Percentiles rank a stretch among this genome's conserved stretches.
These are phyloP conservation scores for Xiphophorus couchianus DNA, from an alignment of 2,113 vertebrate species.

Conservation along the genomic window DNA sequence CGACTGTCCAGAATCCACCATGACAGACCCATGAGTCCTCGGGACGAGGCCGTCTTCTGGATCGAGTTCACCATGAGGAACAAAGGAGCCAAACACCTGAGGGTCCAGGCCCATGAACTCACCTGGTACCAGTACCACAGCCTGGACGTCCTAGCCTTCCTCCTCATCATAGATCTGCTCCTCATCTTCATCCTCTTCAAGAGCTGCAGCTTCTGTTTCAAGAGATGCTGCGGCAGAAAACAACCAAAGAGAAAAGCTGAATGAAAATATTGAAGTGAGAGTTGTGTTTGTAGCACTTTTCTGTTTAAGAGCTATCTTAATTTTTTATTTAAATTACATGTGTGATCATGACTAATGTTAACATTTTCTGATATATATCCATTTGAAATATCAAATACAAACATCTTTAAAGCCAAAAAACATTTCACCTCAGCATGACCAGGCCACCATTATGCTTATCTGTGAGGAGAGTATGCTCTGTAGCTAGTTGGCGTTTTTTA, in stretches of 20 bases:
- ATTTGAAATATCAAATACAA: not conserved
- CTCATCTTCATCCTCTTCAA: slow-evolving; percentile 71
- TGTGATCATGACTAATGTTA: not conserved
- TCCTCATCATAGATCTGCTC: slow-evolving; percentile 67
- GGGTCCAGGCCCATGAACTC: slow-evolving; percentile 85
- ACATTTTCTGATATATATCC: not conserved
- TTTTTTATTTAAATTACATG: not conserved
- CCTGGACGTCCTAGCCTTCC: slow-evolving; percentile 86
- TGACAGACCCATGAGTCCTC: slow-evolving; percentile 83
- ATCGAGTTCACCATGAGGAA: slow-evolving; percentile 91
- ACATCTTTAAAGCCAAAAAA: not conserved
- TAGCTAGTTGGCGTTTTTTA: not conserved
- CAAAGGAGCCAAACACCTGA: slow-evolving; percentile 88
- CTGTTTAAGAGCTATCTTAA: not conserved
- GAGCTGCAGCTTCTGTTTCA: slow-evolving; percentile 74
- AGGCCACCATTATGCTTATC: not conserved
- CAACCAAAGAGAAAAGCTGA: slow-evolving; percentile 46
- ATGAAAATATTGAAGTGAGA: not conserved
- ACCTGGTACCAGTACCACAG: slow-evolving; percentile 91
- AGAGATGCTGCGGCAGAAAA: slow-evolving; percentile 59
- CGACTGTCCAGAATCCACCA: slow-evolving; percentile 87
- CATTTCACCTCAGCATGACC: not conserved
- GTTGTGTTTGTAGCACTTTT: not conserved
- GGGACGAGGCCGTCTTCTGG: slow-evolving; percentile 90
- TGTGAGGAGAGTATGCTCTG: not conserved